These are phyloP conservation scores for Hipparchia sbordonii DNA, from an alignment of 2,888 invertebrate genomes.

Conservation along the genomic window DNA sequence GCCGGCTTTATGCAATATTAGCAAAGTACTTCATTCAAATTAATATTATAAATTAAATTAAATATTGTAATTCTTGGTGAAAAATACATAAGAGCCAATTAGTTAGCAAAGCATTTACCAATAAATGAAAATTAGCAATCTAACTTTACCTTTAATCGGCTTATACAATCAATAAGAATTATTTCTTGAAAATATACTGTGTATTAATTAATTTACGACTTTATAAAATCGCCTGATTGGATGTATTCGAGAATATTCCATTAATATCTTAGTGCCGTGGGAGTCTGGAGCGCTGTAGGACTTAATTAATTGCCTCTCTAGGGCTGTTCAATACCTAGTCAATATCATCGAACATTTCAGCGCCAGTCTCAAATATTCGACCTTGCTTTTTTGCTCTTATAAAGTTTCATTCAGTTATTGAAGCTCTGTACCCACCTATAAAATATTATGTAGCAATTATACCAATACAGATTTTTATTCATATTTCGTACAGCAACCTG, in stretches of 20 bases:
- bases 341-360: constrained; percentile 25
- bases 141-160: neutral
- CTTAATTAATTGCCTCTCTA: constrained; percentile 35
- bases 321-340: constrained; percentile 32
- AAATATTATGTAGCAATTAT: neutral
- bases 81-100: too few species aligned
- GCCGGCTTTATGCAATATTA: too few species aligned
- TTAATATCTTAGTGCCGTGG: constrained; percentile 27
- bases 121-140: too few species aligned
- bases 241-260: constrained; percentile 30
- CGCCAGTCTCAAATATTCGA: constrained; percentile 22
- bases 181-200: neutral
- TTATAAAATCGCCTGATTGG: constrained; percentile 22
- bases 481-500: too few species aligned
- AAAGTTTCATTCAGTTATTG: constrained; percentile 4
- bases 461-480: too few species aligned
- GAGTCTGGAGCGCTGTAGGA: constrained; percentile 29
- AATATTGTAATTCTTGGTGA: too few species aligned
- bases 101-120: too few species aligned
- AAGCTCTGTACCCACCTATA: neutral
- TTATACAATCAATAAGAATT: neutral
- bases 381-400: constrained; percentile 5
- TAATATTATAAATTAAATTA: too few species aligned
- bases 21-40: too few species aligned
- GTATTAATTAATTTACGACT: neutral